These are phyloP conservation scores for Strix uralensis DNA, from an alignment of 2,113 vertebrate genomes.

Conservation along the genomic window DNA sequence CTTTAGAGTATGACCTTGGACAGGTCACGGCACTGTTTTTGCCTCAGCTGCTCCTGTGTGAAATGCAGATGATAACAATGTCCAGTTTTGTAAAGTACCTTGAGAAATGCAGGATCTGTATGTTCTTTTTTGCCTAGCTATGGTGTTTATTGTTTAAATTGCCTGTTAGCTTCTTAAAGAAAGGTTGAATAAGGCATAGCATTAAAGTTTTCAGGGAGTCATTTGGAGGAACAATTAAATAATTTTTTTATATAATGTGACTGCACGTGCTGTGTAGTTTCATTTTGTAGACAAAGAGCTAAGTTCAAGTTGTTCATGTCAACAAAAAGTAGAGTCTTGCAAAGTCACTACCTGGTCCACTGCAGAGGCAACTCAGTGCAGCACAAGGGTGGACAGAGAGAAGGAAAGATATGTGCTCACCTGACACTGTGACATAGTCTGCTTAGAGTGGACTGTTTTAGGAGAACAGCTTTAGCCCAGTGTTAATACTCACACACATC, in stretches of 20 bases:
- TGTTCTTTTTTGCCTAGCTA: neutral
- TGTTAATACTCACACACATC: neutral
- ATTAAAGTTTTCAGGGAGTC: neutral
- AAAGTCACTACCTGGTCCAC: accelerated
- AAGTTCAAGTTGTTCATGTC: neutral
- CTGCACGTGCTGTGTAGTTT: neutral
- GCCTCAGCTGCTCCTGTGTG: neutral
- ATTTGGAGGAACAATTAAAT: neutral
- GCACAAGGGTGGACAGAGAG: accelerated
- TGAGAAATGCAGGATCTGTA: neutral
- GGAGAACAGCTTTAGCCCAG: neutral
- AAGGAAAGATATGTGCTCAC: neutral
- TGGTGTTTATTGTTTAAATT: neutral
- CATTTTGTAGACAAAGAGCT: neutral
- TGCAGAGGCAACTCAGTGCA: neutral
- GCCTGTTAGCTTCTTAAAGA: neutral
- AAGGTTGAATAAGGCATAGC: neutral
- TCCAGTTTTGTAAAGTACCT: neutral
- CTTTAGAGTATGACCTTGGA: neutral
- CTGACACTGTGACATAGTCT: accelerated
- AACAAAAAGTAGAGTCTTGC: neutral
- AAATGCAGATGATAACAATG: neutral
- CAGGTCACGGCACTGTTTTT: neutral
- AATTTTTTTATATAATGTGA: neutral
- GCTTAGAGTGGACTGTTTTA: neutral